Evolutionary conservation across 1,140 invertebrate genomes (phyloP), one percentile per base, ranked within the genome.

Genomic region (Araneus ventricosus): DNA sequence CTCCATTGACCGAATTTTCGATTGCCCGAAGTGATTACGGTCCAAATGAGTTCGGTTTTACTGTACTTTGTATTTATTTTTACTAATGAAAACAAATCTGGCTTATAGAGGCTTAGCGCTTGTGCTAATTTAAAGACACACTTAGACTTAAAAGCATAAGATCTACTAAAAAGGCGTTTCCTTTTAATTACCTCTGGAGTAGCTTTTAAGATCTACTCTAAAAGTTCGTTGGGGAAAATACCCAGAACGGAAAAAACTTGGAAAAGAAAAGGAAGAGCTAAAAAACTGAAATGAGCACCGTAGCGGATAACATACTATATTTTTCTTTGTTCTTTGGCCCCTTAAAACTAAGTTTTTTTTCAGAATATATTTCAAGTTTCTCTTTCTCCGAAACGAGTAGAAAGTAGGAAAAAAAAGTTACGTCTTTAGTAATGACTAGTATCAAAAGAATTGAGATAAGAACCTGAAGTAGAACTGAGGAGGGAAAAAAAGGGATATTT

Each of bases 271-370:
- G 10, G 1, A 37, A 75, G 30, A 75, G 30, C 14, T 20, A 75
- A 34, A 67, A 37, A 34, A 37, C 70, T 75, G 30, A 30, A 75
- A 75, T 34, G 70, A 75, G 70, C 30, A 75, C 70, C 27, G 30
- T 75, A 30, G 70, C 34, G 70, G 70, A 75, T 75, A 75, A 75
- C 70, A 75, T 75, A 34, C 70, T 75, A 75, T 75, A 75, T 75
- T 75, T 75, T 75, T 37, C 82, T 84, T 84, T 84, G 82, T 84
- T 84, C 82, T 84, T 84, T 52, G 82, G 22, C 39, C 82, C 39
- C 82, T 84, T 52, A 84, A 84, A 84, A 84, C 82, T 84, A 84
- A 84, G 41, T 84, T 84, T 84, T 84, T 84, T 84, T 45, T 75
- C 75, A 24, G 82, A 41, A 84, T 84, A 84, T 57, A 84, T 84